Conservation (phyloP, 2,888 invertebrate species). For the Encarsia formosa region DNA sequence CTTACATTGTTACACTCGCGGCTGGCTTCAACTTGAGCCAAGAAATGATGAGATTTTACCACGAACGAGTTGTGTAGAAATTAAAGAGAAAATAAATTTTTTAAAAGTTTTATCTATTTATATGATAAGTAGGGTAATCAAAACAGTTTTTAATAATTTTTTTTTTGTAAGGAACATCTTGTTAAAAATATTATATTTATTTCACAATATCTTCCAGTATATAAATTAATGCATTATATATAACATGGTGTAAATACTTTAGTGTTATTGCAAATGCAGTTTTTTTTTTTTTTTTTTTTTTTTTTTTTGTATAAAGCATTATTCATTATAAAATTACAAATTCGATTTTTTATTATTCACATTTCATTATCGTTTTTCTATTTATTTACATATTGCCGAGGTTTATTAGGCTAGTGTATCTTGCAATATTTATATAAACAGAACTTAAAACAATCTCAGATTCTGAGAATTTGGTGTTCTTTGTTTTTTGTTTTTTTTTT, state of each 20-base stretch:
- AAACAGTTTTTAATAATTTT: no score
- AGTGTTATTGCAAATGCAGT: constrained; percentile 20
- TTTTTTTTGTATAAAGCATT: constrained; percentile 23
- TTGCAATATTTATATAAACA: no score
- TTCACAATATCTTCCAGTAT: constrained; percentile 27
- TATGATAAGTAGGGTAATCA: no score
- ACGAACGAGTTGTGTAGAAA: constrained; percentile 55
- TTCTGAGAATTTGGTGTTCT: no score
- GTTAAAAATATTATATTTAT: constrained; percentile 31
- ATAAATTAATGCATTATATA: constrained; percentile 30
- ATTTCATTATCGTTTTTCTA: constrained; percentile 11
- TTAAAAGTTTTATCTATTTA: no score
- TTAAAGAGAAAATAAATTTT: constrained; percentile 9
- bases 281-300: no score
- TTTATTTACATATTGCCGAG: constrained; percentile 31
- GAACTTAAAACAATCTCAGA: no score
- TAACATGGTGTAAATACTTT: constrained; percentile 31
- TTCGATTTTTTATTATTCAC: constrained; percentile 4
- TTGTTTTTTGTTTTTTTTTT: no score
- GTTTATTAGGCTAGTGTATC: no score
- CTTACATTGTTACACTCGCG: constrained; percentile 73
- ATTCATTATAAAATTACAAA: constrained; percentile 25
- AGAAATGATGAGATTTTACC: constrained; percentile 79
- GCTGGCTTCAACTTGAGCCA: constrained; percentile 81
- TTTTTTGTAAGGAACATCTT: no score